Evolutionary conservation across 2,888 invertebrate genomes (phyloP).

Genomic region (Megaustenia siamemsis): DNA sequence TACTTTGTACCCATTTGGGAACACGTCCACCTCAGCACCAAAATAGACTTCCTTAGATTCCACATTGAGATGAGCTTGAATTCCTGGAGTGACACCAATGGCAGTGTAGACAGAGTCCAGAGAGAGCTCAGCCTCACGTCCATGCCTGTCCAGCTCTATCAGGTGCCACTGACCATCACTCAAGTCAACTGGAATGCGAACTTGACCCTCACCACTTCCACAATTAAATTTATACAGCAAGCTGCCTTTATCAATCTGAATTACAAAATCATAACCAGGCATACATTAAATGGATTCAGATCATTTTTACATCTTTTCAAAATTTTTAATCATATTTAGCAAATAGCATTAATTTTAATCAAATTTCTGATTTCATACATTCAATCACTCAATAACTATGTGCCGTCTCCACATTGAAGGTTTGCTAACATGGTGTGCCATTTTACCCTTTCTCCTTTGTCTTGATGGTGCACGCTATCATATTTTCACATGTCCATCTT

Average conservation of each 20-base stretch:
- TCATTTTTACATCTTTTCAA: too few relatives aligned
- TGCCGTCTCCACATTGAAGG: too few relatives aligned
- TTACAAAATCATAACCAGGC: too few relatives aligned
- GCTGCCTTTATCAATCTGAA: constrained; percentile 89
- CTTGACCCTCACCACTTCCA: constrained; percentile 92
- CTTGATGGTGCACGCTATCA: too few relatives aligned
- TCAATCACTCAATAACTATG: too few relatives aligned
- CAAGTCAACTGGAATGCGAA: constrained; percentile 88
- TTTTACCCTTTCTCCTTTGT: too few relatives aligned
- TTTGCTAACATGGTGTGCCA: too few relatives aligned
- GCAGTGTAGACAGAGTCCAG: constrained; percentile 88
- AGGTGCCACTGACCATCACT: constrained; percentile 93
- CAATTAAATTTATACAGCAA: constrained; percentile 95
- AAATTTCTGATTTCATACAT: too few relatives aligned
- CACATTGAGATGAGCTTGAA: constrained; percentile 90
- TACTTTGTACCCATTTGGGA: constrained; percentile 72
- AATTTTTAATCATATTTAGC: too few relatives aligned
- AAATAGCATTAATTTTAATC: too few relatives aligned
- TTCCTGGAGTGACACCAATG: constrained; percentile 87
- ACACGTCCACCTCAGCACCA: constrained; percentile 87
- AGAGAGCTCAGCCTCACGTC: constrained; percentile 88
- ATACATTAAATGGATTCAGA: too few relatives aligned
- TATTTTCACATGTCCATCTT: too few relatives aligned
- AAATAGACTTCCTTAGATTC: constrained; percentile 90
- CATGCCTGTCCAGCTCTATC: constrained; percentile 87